These are phyloP conservation scores for Kryptolebias marmoratus DNA, from an alignment of 2,113 vertebrate species.

Conservation along the genomic window DNA sequence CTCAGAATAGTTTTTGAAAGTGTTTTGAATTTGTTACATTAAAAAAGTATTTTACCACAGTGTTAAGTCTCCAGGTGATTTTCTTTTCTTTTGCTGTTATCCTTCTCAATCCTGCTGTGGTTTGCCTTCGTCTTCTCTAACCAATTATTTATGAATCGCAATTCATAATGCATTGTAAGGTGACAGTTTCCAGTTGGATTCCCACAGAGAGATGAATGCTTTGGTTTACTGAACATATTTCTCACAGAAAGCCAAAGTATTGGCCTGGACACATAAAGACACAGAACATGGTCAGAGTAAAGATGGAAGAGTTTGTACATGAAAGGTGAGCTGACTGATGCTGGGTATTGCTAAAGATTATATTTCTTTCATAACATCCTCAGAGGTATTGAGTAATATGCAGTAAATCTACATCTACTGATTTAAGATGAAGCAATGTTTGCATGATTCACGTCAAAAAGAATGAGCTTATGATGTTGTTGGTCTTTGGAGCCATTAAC, in stretches of 20 bases:
- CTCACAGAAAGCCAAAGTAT: slow-evolving; percentile 13
- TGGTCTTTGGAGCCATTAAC: slow-evolving; percentile 45
- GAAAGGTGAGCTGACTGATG: slow-evolving; percentile 42
- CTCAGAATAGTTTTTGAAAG: slow-evolving; percentile 3
- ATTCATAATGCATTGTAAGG: slow-evolving; percentile 70
- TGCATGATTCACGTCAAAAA: slow-evolving; percentile 51
- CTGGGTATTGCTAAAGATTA: slow-evolving; percentile 52
- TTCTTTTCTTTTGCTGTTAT: slow-evolving; percentile 11
- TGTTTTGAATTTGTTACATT: neutral
- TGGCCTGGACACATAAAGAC: slow-evolving; percentile 9
- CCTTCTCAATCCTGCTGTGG: slow-evolving; percentile 23
- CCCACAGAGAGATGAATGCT: slow-evolving; percentile 55
- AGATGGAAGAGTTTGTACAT: slow-evolving; percentile 22
- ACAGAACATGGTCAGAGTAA: slow-evolving; percentile 8
- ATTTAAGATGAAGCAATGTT: slow-evolving; percentile 53
- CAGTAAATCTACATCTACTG: slow-evolving; percentile 51
- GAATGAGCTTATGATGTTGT: neutral
- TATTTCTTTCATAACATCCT: slow-evolving; percentile 56
- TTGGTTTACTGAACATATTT: slow-evolving; percentile 53
- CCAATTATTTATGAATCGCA: slow-evolving; percentile 72
- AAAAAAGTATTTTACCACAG: slow-evolving; percentile 4
- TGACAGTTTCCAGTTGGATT: slow-evolving; percentile 57
- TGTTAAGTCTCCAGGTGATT: neutral
- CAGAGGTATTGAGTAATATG: slow-evolving; percentile 58
- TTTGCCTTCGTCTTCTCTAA: slow-evolving; percentile 49